Evolutionary conservation across 2,888 invertebrate genomes (phyloP), one percentile per base, ranked within the genome.

Genomic region (Drosophila putrida): DNA sequence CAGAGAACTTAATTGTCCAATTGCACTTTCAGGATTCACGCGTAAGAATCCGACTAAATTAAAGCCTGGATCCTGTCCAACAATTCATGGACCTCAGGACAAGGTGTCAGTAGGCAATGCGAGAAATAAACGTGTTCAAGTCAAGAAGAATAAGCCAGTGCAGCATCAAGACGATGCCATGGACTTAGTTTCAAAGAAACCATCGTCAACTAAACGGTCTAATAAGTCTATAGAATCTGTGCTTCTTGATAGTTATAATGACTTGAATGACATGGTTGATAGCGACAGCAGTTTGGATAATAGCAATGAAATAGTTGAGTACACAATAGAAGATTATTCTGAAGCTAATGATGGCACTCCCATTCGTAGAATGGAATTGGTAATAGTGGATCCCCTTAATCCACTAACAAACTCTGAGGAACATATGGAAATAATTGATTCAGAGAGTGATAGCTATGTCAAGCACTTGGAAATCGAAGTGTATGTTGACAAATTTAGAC

Each of bases 41-140:
- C 58, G 73, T 1, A 81, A 78, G 15, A 83, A 83, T 51, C 78
- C 80, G 27, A 80, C 83, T 0, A 81, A 76, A 54, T 41, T 81
- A 9, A 78, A 67, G 33, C 62, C 73, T 2, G 83, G 73, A 6
- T 80, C 81, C 0, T 53, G 11, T 43, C 83, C 81, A 0, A 80
- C 66, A 20, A 4, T 72, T 2, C 57, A 67, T 8, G 27, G 46
- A 20, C 74, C 74, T 4, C 15, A 28, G 11, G 15, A 54, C n/a
- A 54, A 55, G 8, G 1, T 13, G 6, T 11, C 28, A 9, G 4
- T n/a, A 28, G 15, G 3, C 2, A 8, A 2, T 41, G 15, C n/a
- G 6, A 61, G 11, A 6, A 3, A 4, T 0, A 54, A 33, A 28
- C 39, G 11, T 0, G 28, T 4, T 5, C 54, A 33, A 6, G 3